These are phyloP conservation scores for Lacanobia wlatinum DNA, from an alignment of 2,888 invertebrate species.

Conservation along the genomic window DNA sequence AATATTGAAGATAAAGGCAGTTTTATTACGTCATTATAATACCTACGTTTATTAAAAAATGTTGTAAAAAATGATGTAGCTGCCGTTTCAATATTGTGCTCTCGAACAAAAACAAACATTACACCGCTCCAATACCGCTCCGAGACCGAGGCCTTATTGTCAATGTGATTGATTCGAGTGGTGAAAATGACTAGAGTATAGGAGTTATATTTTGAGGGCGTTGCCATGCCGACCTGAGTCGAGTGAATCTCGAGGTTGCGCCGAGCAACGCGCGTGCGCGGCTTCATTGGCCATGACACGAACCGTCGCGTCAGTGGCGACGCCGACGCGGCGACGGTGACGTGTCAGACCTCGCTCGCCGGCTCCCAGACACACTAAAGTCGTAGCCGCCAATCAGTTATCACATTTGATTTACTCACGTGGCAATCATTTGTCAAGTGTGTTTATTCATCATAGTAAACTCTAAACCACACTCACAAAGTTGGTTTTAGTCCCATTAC, in stretches of 20 bases:
- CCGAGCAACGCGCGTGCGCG: constrained; percentile 5
- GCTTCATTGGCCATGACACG: neutral
- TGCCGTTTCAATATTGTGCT: neutral
- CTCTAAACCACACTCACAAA: neutral
- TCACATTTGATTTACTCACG: neutral
- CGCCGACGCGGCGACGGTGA: neutral
- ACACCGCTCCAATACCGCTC: no score
- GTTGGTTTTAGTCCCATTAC: neutral
- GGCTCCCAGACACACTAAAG: neutral
- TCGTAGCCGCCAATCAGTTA: neutral
- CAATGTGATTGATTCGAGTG: constrained; percentile 3
- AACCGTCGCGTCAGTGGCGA: neutral
- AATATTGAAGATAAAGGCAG: neutral
- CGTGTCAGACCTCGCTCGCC: neutral
- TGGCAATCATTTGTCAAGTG: neutral
- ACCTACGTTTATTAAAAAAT: neutral
- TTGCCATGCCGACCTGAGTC: neutral
- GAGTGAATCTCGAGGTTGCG: neutral
- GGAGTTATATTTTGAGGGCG: constrained; percentile 1
- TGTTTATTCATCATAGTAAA: neutral
- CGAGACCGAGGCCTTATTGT: neutral
- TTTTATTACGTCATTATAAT: neutral
- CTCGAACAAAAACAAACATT: neutral
- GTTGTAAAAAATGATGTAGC: neutral
- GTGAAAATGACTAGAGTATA: neutral